phyloP scores from a whole-genome alignment of 2,797 vertebrate species.

The Eupleurogrammus muticus region DNA sequence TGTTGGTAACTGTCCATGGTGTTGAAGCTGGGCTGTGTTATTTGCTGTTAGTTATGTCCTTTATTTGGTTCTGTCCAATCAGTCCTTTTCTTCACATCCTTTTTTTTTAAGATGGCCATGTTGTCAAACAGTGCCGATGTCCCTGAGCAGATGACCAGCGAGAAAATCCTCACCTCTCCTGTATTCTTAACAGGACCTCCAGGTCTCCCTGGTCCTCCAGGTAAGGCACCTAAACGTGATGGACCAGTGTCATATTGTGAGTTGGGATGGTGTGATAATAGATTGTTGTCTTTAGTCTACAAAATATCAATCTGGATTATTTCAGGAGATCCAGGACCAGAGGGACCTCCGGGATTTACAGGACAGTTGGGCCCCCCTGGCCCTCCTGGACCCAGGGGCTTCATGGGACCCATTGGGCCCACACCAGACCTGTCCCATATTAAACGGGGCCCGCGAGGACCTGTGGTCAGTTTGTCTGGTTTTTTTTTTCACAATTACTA shows the following conservation, averaged over 20 bases:
- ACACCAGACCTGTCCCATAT: constrained; percentile 94
- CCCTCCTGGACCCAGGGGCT: constrained; percentile 91
- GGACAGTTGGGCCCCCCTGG: constrained; percentile 89
- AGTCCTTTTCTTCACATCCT: constrained; percentile 10
- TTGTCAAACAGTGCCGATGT: constrained; percentile 91
- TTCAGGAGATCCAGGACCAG: constrained; percentile 90
- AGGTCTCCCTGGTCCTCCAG: constrained; percentile 91
- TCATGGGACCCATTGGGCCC: constrained; percentile 96
- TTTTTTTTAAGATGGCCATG: constrained; percentile 87
- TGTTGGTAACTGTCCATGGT: too few relatives aligned
- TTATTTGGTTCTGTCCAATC: constrained; percentile 7
- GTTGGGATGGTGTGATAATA: neutral
- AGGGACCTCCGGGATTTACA: constrained; percentile 87
- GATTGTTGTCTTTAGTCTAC: neutral
- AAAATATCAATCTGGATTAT: constrained; percentile 38
- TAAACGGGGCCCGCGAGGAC: constrained; percentile 93
- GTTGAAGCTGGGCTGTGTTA: too few relatives aligned
- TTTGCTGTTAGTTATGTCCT: constrained; percentile 6
- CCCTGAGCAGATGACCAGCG: constrained; percentile 90
- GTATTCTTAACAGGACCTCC: constrained; percentile 90
- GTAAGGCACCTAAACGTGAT: constrained; percentile 78
- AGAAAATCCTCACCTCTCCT: constrained; percentile 89
- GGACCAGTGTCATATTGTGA: constrained; percentile 7
- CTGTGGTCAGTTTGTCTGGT: constrained; percentile 88
- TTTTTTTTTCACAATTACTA: constrained; percentile 1